These are phyloP conservation scores for Tetragnatha montana DNA, from an alignment of 2,888 invertebrate genomes.

Conservation along the genomic window DNA sequence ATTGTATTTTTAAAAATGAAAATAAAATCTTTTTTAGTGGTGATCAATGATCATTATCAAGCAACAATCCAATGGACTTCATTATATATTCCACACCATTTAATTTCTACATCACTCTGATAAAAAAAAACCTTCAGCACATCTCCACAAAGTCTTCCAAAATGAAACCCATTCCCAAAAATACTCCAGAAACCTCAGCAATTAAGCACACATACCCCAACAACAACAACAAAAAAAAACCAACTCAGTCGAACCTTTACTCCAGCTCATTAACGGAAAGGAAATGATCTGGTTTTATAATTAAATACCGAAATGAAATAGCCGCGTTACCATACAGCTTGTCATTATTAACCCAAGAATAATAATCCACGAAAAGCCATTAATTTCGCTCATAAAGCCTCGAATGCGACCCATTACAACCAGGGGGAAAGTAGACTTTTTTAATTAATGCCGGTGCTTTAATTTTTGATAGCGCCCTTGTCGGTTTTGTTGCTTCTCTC, in stretches of 20 bases:
- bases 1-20: no score
- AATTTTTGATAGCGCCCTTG: background rate
- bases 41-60: no score
- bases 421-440: background rate
- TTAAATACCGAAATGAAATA: constrained; percentile 37
- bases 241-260: background rate
- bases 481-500: background rate
- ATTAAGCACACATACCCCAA: no score
- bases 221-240: background rate
- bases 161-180: background rate
- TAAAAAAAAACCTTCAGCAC: background rate
- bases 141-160: background rate
- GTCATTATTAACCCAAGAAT: constrained; percentile 3
- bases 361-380: constrained; percentile 25
- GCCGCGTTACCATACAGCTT: background rate
- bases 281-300: constrained; percentile 38
- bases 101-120: no score
- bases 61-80: no score
- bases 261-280: constrained; percentile 24
- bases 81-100: no score
- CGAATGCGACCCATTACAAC: background rate
- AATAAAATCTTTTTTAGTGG: no score
- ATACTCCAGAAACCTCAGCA: background rate
- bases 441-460: background rate
- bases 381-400: constrained; percentile 21